These are phyloP conservation scores for Drosophila takahashii DNA, from an alignment of 1,140 invertebrate species.

Conservation along the genomic window DNA sequence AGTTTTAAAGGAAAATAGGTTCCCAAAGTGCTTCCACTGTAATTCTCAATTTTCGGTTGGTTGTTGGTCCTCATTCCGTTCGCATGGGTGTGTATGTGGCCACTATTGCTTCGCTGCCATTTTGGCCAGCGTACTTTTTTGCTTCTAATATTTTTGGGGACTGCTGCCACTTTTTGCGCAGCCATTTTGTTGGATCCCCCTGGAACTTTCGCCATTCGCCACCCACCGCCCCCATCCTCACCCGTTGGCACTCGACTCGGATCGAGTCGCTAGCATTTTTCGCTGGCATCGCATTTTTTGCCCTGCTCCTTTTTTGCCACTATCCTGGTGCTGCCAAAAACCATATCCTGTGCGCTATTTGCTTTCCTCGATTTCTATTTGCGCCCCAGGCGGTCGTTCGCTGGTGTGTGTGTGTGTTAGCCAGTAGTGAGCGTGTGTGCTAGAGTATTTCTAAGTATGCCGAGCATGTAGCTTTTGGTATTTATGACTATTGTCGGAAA, in stretches of 20 bases:
- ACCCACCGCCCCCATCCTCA: background rate
- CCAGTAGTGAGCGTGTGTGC: conserved; percentile 53
- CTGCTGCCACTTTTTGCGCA: conserved; percentile 79
- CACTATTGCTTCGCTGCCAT: conserved; percentile 41
- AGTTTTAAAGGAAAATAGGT: background rate
- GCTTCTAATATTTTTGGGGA: conserved; percentile 76
- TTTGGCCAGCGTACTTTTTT: conserved; percentile 53
- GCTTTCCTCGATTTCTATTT: conserved; percentile 83
- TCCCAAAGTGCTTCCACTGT: conserved; percentile 1
- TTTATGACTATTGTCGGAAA: conserved; percentile 85
- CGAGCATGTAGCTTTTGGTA: conserved; percentile 85
- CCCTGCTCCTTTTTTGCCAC: conserved; percentile 57
- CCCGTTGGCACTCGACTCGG: conserved; percentile 23
- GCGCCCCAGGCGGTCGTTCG: conserved; percentile 50
- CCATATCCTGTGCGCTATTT: conserved; percentile 81
- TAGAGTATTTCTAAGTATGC: conserved; percentile 80
- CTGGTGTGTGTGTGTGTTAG: conserved; percentile 25
- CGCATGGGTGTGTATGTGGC: conserved; percentile 38
- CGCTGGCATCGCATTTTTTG: conserved; percentile 65
- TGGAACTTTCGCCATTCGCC: too few species aligned
- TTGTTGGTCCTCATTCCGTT: conserved; percentile 63
- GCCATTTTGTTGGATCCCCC: conserved; percentile 70
- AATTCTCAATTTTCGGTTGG: conserved; percentile 4
- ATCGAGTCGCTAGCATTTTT: conserved; percentile 63
- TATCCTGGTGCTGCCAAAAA: conserved; percentile 73